Base-by-base conservation (phyloP, 2,797 vertebrate genomes). In the Podarcis lilfordi region DNA sequence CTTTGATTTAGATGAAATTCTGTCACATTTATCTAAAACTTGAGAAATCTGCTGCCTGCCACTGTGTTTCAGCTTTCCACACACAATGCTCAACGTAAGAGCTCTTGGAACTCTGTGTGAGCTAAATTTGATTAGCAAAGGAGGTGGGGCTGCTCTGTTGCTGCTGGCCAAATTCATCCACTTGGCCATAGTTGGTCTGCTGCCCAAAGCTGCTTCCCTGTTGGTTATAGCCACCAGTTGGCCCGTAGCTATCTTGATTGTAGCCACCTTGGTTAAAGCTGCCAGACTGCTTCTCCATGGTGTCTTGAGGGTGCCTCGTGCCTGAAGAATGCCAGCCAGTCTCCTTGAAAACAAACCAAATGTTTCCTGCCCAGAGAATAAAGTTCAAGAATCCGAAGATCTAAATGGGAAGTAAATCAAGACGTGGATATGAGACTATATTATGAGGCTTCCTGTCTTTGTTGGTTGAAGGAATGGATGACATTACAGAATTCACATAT, bases 301-400 rank as follows among this genome's bases (percentile, higher is more conserved):
- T 91, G 1, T 97, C 97, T 0, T 95, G 94, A 40, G 98, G 71
- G 27, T 98, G 97, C 86, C 97, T 97, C 59, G 97, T 97, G 27
- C 98, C 97, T 0, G 98, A 98, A 93, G 98, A 98, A 90, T 99
- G 99, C 99, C 99, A 99, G 86, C 98, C 96, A 0, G 99, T 99
- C 96, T 99, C 99, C 96, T 99, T 99, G 95, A 99, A 99, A 95
- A 99, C 99, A 96, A 99, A 99, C 99, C 99, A 99, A 96, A 99
- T 99, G 96, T 99, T 99, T 93, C 99, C 99, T 91, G 99, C 99
- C 99, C 99, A 99, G 40, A 99, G 98, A 89, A 99, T 98, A 93
- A 99, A 99, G 97, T 99, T 99, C 95, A 99, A 97, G 97, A 98
- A 99, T 88, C 99, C 99, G 94, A 99, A 99, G 76, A 98, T 98